Evolutionary conservation across 2,797 vertebrate genomes (phyloP), one percentile per base, ranked within the genome.

Genomic region (Clarias pachynema): DNA sequence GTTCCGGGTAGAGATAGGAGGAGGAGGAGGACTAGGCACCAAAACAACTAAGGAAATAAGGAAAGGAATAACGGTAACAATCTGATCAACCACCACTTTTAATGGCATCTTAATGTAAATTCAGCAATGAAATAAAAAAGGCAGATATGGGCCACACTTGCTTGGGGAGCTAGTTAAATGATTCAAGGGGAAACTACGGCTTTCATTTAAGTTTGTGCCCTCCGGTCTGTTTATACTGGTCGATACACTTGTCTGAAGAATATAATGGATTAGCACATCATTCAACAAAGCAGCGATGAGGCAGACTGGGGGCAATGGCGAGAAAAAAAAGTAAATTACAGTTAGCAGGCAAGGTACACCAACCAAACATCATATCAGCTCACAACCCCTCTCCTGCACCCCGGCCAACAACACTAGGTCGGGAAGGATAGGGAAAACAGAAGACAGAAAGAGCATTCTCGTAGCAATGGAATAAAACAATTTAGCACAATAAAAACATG

Each of bases 241-340:
- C 96, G 96, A 97, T 97, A 96, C 95, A 97, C 95, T 97, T 97
- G 96, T 96, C 96, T 97, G 95, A 97, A 96, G 96, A 96, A 96
- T 96, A 97, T 96, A 97, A 97, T 97, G 96, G 96, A 97, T 97
- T 97, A 97, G 96, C 95, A 97, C 96, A 97, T 97, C 96, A 96
- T 96, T 97, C 96, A 97, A 94, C 95, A 95, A 95, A 95, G 89
- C 96, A 53, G 95, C 95, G 93, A 95, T 92, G 93, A 96, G 96
- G 95, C 93, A 96, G 93, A 95, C 96, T 96, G 92, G 94, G 94
- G 96, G 96, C 95, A 92, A 96, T 94, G 95, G 94, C 1, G 49
- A 95, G 65, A 87, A 95, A 53, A 53, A 34, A 95, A 93, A 96
- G 95, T 97, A 96, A 97, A 97, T 97, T 97, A 97, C 94, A 96